A percentile compares a stretch with the other conserved stretches of the same genome.
Conservation (phyloP, 2,888 invertebrate genomes). For the Oxyscelio sp. region DNA sequence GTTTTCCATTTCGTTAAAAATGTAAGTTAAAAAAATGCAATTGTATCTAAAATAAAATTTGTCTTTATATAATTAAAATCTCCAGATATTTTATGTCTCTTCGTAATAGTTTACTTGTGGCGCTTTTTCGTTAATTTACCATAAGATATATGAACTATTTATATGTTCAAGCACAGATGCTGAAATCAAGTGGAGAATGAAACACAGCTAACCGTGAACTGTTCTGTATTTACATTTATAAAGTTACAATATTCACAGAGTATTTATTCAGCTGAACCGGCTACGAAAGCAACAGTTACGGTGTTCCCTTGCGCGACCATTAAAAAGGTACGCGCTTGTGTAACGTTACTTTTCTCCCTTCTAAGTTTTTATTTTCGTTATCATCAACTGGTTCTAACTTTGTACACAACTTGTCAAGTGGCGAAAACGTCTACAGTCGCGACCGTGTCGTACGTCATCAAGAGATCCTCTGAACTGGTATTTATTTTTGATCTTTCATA, state of each 20-base stretch:
- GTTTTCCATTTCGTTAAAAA: constrained; percentile 43
- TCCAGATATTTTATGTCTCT: constrained; percentile 51
- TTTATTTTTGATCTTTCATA: constrained; percentile 63
- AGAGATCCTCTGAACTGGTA: constrained; percentile 66
- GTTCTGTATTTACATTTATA: constrained; percentile 50
- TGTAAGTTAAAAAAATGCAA: constrained; percentile 51
- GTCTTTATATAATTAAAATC: constrained; percentile 58
- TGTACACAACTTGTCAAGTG: constrained; percentile 69
- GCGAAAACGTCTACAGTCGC: constrained; percentile 61
- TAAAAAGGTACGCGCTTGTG: constrained; percentile 26
- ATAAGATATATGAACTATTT: constrained; percentile 23
- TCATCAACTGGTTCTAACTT: constrained; percentile 62
- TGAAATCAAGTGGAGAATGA: constrained; percentile 45
- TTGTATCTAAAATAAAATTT: constrained; percentile 66
- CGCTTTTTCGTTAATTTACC: constrained; percentile 24
- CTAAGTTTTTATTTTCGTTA: constrained; percentile 45
- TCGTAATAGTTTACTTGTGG: constrained; percentile 39
- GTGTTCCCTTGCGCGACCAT: constrained; percentile 43
- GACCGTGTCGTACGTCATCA: constrained; percentile 71
- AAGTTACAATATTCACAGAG: constrained; percentile 47
- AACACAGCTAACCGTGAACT: constrained; percentile 26
- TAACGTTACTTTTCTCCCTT: constrained; percentile 35
- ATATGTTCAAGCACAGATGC: constrained; percentile 3
- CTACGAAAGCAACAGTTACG: constrained; percentile 44
- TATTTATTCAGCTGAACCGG: constrained; percentile 34